Evolutionary conservation across 2,113 vertebrate species (phyloP), one percentile per base, ranked within the genome.

Genomic region (Spermophilus dauricus): DNA sequence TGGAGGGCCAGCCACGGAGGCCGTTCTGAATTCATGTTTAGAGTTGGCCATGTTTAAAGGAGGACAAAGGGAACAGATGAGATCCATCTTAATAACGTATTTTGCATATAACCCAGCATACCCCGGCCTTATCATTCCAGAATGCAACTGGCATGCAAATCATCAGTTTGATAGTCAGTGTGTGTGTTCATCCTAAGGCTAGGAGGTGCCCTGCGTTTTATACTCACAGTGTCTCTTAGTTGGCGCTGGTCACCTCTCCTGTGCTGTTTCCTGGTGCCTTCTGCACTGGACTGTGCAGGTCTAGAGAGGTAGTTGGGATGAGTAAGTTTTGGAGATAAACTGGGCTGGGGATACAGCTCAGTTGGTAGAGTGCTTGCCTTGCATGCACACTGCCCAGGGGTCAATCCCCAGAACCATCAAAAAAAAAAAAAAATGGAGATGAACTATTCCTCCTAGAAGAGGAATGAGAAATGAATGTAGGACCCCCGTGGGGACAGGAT

Each of bases 221-320:
- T 8, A 22, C 6, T 4, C 4, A 1, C 1, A 20, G 39, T 18
- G 0, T 16, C 12, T 48, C 45, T 37, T 28, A 1, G 0, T 10
- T 30, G 4, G 10, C 32, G n/a, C n/a, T 18, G 28, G 20, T 32
- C 70, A 3, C 18, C 0, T n/a, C 83, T 67, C 86, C 22, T 4
- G n/a, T 0, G 39, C 7, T 12, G 3, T 10, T 0, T 18, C 12
- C 70, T 11, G 4, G 63, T 5, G 7, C 37, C 65, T 14, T 63
- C 56, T 56, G 24, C 37, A 0, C 26, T 10, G 61, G 72, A 16
- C 16, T 4, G 0, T 2, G 37, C 7, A 8, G 53, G 67, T 32
- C 58, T 34, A 22, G 76, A 51, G 84, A 84, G 58, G 24, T 86
- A 18, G 24, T 37, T 20, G n/a, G n/a, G n/a, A n/a, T n/a, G n/a